Evolutionary conservation across 2,888 invertebrate species (phyloP).

Genomic region (Xylota segnis): DNA sequence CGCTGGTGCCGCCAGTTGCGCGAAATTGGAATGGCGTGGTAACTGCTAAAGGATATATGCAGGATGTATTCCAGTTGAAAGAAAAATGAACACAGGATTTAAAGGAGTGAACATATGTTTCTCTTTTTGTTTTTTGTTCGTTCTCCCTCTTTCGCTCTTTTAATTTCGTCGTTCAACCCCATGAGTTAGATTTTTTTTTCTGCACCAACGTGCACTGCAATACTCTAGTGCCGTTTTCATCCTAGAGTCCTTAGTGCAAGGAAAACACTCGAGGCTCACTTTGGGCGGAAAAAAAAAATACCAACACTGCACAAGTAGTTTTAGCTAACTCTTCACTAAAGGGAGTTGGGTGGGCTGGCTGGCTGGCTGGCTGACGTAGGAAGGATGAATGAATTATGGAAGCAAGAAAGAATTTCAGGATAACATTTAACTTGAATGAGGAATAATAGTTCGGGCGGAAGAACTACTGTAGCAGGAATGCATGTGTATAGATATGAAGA

Average conservation of each 20-base stretch:
- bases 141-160: slow-evolving; percentile 25
- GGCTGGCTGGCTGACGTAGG: slow-evolving; percentile 36
- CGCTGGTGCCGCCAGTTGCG: slow-evolving; percentile 10
- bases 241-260: slow-evolving; percentile 36
- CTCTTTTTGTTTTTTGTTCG: slow-evolving; percentile 8
- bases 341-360: neutral
- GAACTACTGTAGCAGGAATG: slow-evolving; percentile 46
- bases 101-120: slow-evolving; percentile 70
- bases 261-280: slow-evolving; percentile 51
- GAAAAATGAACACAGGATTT: slow-evolving; percentile 58
- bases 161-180: slow-evolving; percentile 48
- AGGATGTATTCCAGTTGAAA: slow-evolving; percentile 26
- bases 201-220: slow-evolving; percentile 10
- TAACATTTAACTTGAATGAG: slow-evolving; percentile 76
- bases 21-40: slow-evolving; percentile 40
- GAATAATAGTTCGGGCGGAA: slow-evolving; percentile 74
- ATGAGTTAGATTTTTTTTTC: slow-evolving; percentile 50
- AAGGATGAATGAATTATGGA: slow-evolving; percentile 76
- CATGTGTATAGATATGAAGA: slow-evolving; percentile 14
- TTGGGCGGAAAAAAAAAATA: slow-evolving; percentile 11
- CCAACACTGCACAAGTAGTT: slow-evolving; percentile 66
- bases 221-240: slow-evolving; percentile 32
- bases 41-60: slow-evolving; percentile 30
- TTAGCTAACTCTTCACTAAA: slow-evolving; percentile 50
- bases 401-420: slow-evolving; percentile 72